Evolutionary conservation across 2,888 invertebrate genomes (phyloP).

Genomic region (Therioaphis trifolii): DNA sequence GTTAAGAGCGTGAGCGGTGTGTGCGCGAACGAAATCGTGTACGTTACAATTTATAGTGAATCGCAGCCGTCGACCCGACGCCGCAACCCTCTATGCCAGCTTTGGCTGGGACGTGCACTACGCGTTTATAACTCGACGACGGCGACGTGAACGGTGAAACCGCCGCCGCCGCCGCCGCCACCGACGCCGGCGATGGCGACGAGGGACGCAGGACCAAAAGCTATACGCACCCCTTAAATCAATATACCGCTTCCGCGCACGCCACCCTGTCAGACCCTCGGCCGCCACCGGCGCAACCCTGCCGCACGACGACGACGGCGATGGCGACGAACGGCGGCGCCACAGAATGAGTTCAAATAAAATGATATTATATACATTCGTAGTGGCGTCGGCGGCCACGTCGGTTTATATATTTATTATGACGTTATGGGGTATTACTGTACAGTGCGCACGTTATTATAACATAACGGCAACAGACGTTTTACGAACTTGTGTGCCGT

Average conservation of each 20-base stretch:
- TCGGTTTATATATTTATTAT: too few species aligned
- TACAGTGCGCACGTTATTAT: conserved; percentile 5
- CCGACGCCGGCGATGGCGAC: background rate
- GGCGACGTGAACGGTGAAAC: conserved; percentile 28
- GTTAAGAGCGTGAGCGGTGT: background rate
- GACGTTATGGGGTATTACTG: background rate
- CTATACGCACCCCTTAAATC: conserved; percentile 54
- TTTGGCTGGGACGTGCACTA: too few species aligned
- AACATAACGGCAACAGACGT: conserved; percentile 15
- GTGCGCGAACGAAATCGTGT: background rate
- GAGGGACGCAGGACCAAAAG: conserved; percentile 57
- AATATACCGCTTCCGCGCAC: conserved; percentile 40
- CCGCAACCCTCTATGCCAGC: background rate
- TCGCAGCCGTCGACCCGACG: background rate
- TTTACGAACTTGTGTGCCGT: too few species aligned
- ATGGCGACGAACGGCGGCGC: conserved; percentile 25
- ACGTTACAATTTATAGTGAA: conserved; percentile 2
- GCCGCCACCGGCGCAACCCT: background rate
- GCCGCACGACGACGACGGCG: background rate
- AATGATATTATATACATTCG: conserved; percentile 22
- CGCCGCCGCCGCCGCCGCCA: background rate
- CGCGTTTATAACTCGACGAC: conserved; percentile 13
- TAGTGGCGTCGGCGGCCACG: background rate
- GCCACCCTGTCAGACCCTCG: conserved; percentile 8
- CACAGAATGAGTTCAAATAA: conserved; percentile 31